phyloP scores from a whole-genome alignment of 2,113 vertebrate genomes.

The Progne subis region DNA sequence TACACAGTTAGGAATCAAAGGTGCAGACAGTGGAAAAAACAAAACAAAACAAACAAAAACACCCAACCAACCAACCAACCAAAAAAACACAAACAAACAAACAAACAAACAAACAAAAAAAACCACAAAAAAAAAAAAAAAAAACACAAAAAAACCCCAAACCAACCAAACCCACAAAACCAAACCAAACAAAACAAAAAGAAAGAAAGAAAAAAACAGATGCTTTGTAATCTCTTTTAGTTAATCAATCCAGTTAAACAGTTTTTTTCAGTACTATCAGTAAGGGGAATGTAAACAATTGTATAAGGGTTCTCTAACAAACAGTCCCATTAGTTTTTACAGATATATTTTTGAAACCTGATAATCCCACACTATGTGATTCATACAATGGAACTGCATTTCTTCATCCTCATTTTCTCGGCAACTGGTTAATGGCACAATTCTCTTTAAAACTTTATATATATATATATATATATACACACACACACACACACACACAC shows the following conservation, averaged over 20 bases:
- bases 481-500: too few relatives aligned
- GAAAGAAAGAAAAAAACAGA: too few relatives aligned
- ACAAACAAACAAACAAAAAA: too few relatives aligned
- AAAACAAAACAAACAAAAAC: too few relatives aligned
- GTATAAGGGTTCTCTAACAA: neutral
- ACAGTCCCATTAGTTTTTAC: neutral
- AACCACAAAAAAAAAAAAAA: too few relatives aligned
- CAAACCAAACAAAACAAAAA: too few relatives aligned
- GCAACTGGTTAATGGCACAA: neutral
- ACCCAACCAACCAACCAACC: neutral
- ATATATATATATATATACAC: neutral
- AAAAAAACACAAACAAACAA: neutral
- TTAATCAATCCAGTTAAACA: neutral
- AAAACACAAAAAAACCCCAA: neutral
- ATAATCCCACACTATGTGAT: neutral
- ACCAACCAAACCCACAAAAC: neutral
- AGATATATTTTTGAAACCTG: neutral
- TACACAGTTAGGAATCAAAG: neutral
- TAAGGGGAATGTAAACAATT: neutral
- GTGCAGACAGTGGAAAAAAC: neutral
- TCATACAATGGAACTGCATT: neutral
- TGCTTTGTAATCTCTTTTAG: neutral
- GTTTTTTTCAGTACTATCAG: neutral
- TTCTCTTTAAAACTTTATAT: neutral
- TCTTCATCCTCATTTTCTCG: neutral